These are phyloP conservation scores for Lytechinus pictus DNA, from an alignment of 35 echinoderm and acorn worm species.

Conservation along the genomic window DNA sequence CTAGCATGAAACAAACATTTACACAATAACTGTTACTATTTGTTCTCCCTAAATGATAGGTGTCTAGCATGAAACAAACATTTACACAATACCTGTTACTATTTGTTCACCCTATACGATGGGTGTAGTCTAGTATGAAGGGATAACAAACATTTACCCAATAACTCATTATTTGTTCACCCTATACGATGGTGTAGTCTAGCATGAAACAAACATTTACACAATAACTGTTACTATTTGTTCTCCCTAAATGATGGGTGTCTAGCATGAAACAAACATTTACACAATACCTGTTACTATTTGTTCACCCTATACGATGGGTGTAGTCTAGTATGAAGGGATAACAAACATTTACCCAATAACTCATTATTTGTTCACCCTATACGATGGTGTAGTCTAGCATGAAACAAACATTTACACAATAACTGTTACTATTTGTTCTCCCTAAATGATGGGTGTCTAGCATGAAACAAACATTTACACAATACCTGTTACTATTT, in stretches of 20 bases:
- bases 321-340: constrained; percentile 78
- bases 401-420: no score
- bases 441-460: constrained; percentile 98
- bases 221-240: not conserved
- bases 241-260: no score
- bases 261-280: no score
- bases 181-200: constrained; percentile 99
- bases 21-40: no score
- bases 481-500: not conserved
- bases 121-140: no score
- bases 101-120: no score
- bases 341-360: not conserved
- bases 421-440: constrained; percentile 27
- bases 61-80: constrained; percentile 61
- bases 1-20: no score
- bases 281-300: no score
- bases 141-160: no score
- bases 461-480: not conserved
- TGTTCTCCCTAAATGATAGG: constrained; percentile 97
- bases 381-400: no score
- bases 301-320: constrained; percentile 96
- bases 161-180: constrained; percentile 46
- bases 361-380: no score
- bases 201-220: not conserved
- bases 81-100: not conserved